Percentiles rank a stretch among this genome's conserved stretches.
These are phyloP conservation scores for Tetragonula clypearis DNA, from an alignment of 1,140 invertebrate genomes.

Conservation along the genomic window DNA sequence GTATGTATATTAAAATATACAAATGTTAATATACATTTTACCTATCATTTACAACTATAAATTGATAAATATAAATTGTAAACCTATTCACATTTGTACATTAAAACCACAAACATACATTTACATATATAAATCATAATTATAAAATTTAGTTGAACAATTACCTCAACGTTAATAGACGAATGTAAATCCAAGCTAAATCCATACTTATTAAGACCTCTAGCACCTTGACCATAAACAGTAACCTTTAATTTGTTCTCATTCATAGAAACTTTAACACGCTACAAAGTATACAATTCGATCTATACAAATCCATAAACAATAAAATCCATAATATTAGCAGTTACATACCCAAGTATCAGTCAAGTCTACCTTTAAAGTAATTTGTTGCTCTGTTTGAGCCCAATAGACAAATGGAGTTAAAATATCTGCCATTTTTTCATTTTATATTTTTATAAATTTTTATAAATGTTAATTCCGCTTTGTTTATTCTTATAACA, in stretches of 20 bases:
- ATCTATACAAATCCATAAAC: not conserved
- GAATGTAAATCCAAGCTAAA: conserved; percentile 89
- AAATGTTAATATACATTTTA: not conserved
- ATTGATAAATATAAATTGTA: not conserved
- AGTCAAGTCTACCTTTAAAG: conserved; percentile 92
- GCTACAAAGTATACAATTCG: conserved; percentile 70
- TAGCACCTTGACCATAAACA: conserved; percentile 87
- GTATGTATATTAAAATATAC: no score
- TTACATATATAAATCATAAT: not conserved
- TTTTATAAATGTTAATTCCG: not conserved
- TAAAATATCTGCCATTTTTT: conserved; percentile 76
- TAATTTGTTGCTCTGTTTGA: conserved; percentile 89
- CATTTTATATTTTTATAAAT: conserved; percentile 18
- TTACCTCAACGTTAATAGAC: conserved; percentile 86
- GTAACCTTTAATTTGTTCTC: conserved; percentile 84
- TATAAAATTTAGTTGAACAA: not conserved
- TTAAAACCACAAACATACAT: not conserved
- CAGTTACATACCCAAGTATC: conserved; percentile 86
- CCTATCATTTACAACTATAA: not conserved
- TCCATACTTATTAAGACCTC: conserved; percentile 86
- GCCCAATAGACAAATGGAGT: conserved; percentile 97
- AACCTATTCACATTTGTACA: not conserved
- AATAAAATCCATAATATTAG: not conserved
- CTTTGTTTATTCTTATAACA: not conserved
- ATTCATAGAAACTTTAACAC: conserved; percentile 84